Percentiles rank a stretch among this genome's conserved stretches.
Conservation (phyloP, 2,113 vertebrate genomes). For the zebrafish (Danio rerio) region DNA sequence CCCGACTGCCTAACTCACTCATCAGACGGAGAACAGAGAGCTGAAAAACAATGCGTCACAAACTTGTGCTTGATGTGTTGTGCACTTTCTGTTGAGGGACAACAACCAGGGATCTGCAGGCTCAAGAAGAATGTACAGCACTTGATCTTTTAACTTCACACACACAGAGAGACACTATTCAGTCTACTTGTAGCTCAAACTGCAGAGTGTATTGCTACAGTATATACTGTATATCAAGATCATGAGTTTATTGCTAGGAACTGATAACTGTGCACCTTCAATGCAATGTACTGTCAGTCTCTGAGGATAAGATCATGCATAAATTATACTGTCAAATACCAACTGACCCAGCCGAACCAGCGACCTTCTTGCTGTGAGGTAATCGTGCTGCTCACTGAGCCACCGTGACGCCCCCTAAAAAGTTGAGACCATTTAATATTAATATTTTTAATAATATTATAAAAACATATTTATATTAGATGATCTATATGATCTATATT, state of each 20-base stretch:
- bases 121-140: not conserved
- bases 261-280: not conserved
- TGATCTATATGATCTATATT: too few species aligned
- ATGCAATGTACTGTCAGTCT: not conserved
- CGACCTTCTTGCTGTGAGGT: too few species aligned
- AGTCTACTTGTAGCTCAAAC: not conserved
- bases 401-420: too few species aligned
- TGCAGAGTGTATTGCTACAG: not conserved
- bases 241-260: not conserved
- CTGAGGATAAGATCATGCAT: not conserved
- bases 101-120: not conserved
- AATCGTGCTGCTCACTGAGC: too few species aligned
- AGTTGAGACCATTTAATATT: too few species aligned
- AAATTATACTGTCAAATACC: not conserved
- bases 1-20: slow-evolving; percentile 1
- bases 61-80: slow-evolving; percentile 17
- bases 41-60: slow-evolving; percentile 25
- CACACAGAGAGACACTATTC: not conserved
- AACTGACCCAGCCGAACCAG: too few species aligned
- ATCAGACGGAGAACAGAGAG: slow-evolving; percentile 12
- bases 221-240: not conserved
- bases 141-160: not conserved
- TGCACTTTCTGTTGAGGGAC: not conserved
- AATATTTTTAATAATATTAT: too few species aligned
- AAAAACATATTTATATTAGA: too few species aligned